phyloP scores from a whole-genome alignment of 37 sponge, comb jelly and placozoan species.

The Lycopodina hypogea region DNA sequence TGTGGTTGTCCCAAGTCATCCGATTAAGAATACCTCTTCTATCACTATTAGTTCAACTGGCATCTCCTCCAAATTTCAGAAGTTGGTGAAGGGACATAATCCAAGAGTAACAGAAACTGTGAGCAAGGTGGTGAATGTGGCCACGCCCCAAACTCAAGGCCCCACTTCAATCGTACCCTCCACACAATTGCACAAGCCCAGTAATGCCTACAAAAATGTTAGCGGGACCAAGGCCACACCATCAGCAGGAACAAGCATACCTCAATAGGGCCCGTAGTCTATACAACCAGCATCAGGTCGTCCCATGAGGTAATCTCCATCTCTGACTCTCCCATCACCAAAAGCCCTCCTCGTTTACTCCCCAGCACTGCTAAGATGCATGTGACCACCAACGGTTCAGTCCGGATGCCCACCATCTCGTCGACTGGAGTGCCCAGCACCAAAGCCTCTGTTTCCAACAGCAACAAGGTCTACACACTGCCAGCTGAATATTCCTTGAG shows the following conservation, averaged over 20 bases:
- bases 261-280: neutral
- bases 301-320: constrained; percentile 23
- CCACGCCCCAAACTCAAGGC: constrained; percentile 12
- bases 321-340: constrained; percentile 17
- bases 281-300: neutral
- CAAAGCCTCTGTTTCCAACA: neutral
- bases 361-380: neutral
- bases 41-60: constrained; percentile 1
- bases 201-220: neutral
- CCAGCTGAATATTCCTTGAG: constrained; percentile 44
- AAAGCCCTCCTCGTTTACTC: constrained; percentile 48
- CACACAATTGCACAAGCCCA: neutral
- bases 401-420: constrained; percentile 34
- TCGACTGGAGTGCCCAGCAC: neutral
- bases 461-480: neutral
- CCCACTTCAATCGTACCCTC: constrained; percentile 9
- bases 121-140: neutral
- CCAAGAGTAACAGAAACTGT: neutral
- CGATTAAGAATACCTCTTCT: neutral
- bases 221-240: neutral
- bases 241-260: neutral
- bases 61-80: constrained; percentile 53
- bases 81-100: constrained; percentile 28
- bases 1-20: constrained; percentile 50
- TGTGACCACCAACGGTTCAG: neutral